phyloP scores from a whole-genome alignment of 2,888 invertebrate genomes.

The Oeneis ivallda region DNA sequence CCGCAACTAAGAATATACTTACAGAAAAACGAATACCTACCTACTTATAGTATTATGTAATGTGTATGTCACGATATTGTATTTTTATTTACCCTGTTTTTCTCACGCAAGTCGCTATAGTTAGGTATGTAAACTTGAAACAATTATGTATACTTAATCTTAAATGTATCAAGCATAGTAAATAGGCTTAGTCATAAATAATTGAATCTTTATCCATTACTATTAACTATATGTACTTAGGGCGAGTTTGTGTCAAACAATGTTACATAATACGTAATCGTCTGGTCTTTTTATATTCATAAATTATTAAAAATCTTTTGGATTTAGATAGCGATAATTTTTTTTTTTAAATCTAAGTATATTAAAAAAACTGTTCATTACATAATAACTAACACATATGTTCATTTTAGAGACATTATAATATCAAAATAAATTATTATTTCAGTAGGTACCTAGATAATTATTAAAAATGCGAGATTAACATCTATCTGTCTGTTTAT shows the following conservation, averaged over 20 bases:
- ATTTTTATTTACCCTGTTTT: conserved; percentile 8
- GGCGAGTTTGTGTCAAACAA: not conserved
- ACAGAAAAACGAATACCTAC: too few species aligned
- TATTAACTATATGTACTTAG: not conserved
- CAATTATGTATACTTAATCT: conserved; percentile 13
- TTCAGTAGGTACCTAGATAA: too few species aligned
- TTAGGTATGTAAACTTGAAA: not conserved
- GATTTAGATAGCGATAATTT: too few species aligned
- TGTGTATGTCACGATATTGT: conserved; percentile 2
- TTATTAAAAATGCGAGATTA: too few species aligned
- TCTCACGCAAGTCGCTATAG: not conserved
- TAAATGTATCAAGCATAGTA: conserved; percentile 7
- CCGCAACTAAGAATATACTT: not conserved
- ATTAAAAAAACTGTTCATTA: too few species aligned
- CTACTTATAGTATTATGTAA: not conserved
- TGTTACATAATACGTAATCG: not conserved
- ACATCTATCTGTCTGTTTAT: too few species aligned
- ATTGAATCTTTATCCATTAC: conserved; percentile 4
- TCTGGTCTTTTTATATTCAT: not conserved
- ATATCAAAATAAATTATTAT: too few species aligned
- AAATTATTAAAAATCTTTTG: not conserved
- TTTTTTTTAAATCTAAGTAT: too few species aligned
- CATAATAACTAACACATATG: too few species aligned
- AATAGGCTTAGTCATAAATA: conserved; percentile 14
- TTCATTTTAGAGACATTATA: too few species aligned